Conservation (phyloP, 2,113 vertebrate species). For the Indri indri region DNA sequence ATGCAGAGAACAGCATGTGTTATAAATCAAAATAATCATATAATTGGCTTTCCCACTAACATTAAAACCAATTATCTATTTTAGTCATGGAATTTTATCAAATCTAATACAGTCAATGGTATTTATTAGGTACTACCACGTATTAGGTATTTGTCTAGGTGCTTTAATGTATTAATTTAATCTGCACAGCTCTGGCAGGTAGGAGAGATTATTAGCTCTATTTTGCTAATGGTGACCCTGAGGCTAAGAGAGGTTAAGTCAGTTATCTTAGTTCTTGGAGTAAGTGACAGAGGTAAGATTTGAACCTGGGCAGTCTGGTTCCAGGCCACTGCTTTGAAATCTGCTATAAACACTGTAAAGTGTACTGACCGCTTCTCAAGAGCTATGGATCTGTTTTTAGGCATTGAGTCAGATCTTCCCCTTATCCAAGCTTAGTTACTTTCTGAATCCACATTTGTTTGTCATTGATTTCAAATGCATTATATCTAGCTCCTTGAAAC, state of each 20-base stretch:
- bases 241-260: neutral
- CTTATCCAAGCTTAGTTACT: slow-evolving; percentile 1
- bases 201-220: neutral
- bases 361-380: neutral
- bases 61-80: slow-evolving; percentile 26
- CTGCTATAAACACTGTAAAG: neutral
- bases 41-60: slow-evolving; percentile 11
- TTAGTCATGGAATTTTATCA: slow-evolving; percentile 23
- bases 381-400: neutral
- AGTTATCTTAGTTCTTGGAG: neutral
- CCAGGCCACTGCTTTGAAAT: neutral
- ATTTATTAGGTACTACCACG: neutral
- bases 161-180: neutral
- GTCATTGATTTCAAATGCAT: neutral
- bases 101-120: neutral
- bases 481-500: neutral
- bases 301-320: neutral
- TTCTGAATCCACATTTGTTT: neutral
- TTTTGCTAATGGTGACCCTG: neutral
- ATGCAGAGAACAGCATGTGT: neutral
- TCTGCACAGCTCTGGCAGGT: neutral
- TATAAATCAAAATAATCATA: slow-evolving; percentile 45
- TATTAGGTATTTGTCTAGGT: neutral
- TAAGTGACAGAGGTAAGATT: neutral
- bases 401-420: neutral